Evolutionary conservation across 1,140 invertebrate genomes (phyloP), one percentile per base, ranked within the genome.

Genomic region (Drosophila mauritiana): DNA sequence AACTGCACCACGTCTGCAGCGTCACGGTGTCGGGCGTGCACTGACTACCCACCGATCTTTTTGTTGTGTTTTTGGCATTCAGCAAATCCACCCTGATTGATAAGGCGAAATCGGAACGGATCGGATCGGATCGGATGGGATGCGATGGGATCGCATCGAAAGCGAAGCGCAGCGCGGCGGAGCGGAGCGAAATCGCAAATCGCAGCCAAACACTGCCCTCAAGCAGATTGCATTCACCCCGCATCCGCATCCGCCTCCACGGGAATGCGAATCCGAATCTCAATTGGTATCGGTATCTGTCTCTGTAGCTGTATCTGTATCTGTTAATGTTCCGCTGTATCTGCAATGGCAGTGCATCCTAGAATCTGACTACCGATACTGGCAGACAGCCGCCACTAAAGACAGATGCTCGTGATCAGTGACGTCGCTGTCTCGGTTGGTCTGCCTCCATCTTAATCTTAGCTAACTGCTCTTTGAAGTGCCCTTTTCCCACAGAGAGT

Each of bases 1-100:
- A 65, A 80, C 79, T 82, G 83, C 75, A 84, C 54, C 83, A 89
- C 84, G 84, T 89, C 84, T 89, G 84, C 80, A 77, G 69, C 64
- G 73, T 57, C 64, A 80, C 77, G 78, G 68, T 77, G 77, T 64
- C 77, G 73, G 86, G 55, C 49, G 58, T 89, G 80, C 84, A 89
- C 84, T 89, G 84, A 89, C 65, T 65, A 43, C 63, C 73, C 51
- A 72, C 25, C 74, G 72, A 68, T 80, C 73, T 70, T 77, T 56
- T 74, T 75, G 59, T 65, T 77, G 68, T 79, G 73, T 76, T 81
- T 81, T 88, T 88, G 80, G 77, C 77, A 83, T 89, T 80, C 65
- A 89, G 69, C 61, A 74, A 88, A 86, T 85, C 72, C 74, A 65
- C 78, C 52, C 78, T 65, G 80, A 86, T 86, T 88, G 83, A 86